Evolutionary conservation across 2,888 invertebrate species (phyloP), one percentile per base, ranked within the genome.

Genomic region (Vanessa cardui): DNA sequence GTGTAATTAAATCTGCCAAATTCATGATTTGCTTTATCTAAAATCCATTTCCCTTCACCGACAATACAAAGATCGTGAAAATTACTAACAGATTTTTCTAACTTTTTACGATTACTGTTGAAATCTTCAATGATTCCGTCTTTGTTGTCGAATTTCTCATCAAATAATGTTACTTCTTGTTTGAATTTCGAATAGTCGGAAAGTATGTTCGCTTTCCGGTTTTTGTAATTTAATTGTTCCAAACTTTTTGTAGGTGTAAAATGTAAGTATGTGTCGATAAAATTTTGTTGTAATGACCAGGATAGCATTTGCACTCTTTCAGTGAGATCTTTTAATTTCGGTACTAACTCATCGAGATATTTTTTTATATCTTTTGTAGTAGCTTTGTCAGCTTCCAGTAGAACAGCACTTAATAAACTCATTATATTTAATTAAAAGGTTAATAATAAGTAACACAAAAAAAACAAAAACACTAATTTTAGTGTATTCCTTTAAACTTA

Each of bases 271-370:
- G 84, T 83, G 73, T 92, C 92, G 7, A 85, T 80, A 18, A 91
- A 82, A 72, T 86, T 86, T 76, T 92, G 90, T 71, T 90, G 89
- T 69, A 92, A 78, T 65, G 86, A 85, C 83, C 88, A 91, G 21
- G 89, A 85, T 59, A 92, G 74, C 76, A 90, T 81, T 78, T 91
- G 87, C 20, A 88, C 76, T 71, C 86, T 80, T 76, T 92, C 92
- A 0, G 77, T 82, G 7, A 89, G 66, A 68, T 90, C 89, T 81
- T 84, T 86, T 67, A 91, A 47, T 65, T 77, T 79, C 0, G 85
- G 82, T 20, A 85, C 64, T 20, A 92, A 69, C 70, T 83, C 82
- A 74, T 88, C 84, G 31, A 83, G 84, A 68, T 79, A 82, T 75
- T 86, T 87, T 71, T 86, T 87, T 16, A 84, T 74, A 8, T 91